Percentiles rank a stretch among this genome's conserved stretches.
phyloP scores from a whole-genome alignment of 1,140 invertebrate genomes.

The Periplaneta americana region DNA sequence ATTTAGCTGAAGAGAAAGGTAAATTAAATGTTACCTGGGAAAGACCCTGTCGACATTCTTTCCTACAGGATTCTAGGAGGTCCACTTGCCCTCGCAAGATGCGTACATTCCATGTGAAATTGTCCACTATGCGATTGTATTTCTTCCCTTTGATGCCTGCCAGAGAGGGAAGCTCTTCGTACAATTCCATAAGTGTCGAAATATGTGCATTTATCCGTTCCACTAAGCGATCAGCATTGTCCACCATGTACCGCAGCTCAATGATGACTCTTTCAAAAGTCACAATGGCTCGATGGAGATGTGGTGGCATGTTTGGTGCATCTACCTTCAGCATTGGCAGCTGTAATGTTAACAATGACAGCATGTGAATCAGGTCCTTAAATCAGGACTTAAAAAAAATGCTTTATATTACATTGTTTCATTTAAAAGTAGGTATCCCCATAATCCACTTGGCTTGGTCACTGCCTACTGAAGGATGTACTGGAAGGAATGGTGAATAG shows the following conservation, averaged over 20 bases:
- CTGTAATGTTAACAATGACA: constrained; percentile 1
- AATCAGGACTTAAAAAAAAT: too few species aligned
- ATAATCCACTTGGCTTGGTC: too few species aligned
- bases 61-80: constrained; percentile 37
- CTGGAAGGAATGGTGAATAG: too few species aligned
- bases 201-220: constrained; percentile 27
- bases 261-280: constrained; percentile 22
- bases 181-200: constrained; percentile 38
- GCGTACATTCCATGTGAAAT: constrained; percentile 52
- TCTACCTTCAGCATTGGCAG: constrained; percentile 23
- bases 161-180: constrained; percentile 42
- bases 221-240: constrained; percentile 20
- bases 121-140: constrained; percentile 39
- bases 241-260: constrained; percentile 22
- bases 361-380: neutral
- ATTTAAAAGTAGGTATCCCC: too few species aligned
- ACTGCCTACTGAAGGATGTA: too few species aligned
- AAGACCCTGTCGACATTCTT: constrained; percentile 33
- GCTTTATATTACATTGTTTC: too few species aligned
- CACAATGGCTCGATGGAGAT: constrained; percentile 23
- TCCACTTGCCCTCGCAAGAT: constrained; percentile 50
- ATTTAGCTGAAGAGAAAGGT: too few species aligned
- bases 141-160: constrained; percentile 48
- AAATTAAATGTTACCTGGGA: constrained; percentile 32
- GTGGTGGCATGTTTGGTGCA: constrained; percentile 20